Evolutionary conservation across 2,888 invertebrate genomes (phyloP), one percentile per base, ranked within the genome.

Genomic region (Atrina japonica): DNA sequence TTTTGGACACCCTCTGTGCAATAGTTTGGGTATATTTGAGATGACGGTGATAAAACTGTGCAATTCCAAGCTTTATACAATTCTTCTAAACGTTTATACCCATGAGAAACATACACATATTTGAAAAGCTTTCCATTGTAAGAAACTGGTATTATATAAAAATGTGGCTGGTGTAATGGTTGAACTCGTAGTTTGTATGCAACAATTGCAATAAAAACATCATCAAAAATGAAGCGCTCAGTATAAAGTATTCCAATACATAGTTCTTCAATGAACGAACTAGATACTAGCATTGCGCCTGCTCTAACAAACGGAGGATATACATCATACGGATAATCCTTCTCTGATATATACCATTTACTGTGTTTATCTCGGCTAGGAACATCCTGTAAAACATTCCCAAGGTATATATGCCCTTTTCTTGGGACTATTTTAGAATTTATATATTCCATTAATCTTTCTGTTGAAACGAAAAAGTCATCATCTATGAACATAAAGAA

Each of bases 231-330:
- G 18, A 49, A 49, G 23, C 3, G 49, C 23, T 49, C 18, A 2
- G 18, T 49, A 5, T n/a, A 49, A 11, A n/a, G 18, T 3, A 49
- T 49, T 2, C n/a, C 49, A 49, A 49, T 49, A 16, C 23, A n/a
- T 9, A 49, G 18, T 14, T 49, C 23, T 21, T 14, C 11, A 21
- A 49, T 18, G 1, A 3, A 49, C 14, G 18, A 11, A 16, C 14
- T 49, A 18, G 49, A 49, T 1, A 18, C 23, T 18, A 49, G 3
- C 18, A 14, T n/a, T 6, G 23, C 18, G 9, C 49, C 49, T 16
- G n/a, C 49, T 3, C 21, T 9, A 49, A 49, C 18, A 49, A 49
- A 49, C 18, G 49, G 49, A 21, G 49, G 49, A 49, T 49, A 49
- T 21, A n/a, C 1, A 49, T 18, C 5, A 49, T 49, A 49, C n/a